Conservation (phyloP, 2,113 vertebrate genomes). For the Pycnonotus jocosus region DNA sequence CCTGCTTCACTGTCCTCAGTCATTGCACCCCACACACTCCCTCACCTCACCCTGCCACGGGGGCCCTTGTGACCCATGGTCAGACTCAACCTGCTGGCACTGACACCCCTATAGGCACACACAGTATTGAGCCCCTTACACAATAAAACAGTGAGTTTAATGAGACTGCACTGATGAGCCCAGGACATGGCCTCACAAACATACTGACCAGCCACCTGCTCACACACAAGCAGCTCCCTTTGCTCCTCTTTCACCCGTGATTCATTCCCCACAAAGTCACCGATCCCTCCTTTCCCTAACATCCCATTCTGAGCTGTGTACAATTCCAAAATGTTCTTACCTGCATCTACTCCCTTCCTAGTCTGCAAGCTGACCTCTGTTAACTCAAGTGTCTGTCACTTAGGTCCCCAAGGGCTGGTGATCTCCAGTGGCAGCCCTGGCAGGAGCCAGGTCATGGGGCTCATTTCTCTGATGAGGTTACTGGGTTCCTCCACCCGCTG, state of each 20-base stretch:
- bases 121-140: not conserved
- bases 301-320: not conserved
- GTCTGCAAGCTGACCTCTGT: fast-evolving
- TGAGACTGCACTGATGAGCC: not conserved
- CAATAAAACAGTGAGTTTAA: not conserved
- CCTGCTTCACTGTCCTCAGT: not conserved
- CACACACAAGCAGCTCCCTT: not conserved
- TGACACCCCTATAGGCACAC: fast-evolving
- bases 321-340: not conserved
- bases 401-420: not conserved
- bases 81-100: not conserved
- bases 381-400: not conserved
- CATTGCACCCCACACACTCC: fast-evolving
- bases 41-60: fast-evolving
- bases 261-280: not conserved
- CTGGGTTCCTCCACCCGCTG: fast-evolving
- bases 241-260: not conserved
- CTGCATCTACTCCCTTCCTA: not conserved
- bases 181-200: not conserved
- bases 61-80: fast-evolving
- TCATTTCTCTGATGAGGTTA: not conserved
- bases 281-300: not conserved
- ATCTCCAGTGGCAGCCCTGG: not conserved
- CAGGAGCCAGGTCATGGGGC: not conserved
- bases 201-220: not conserved